These are phyloP conservation scores for Peucedramus taeniatus DNA, from an alignment of 2,113 vertebrate genomes.

Conservation along the genomic window DNA sequence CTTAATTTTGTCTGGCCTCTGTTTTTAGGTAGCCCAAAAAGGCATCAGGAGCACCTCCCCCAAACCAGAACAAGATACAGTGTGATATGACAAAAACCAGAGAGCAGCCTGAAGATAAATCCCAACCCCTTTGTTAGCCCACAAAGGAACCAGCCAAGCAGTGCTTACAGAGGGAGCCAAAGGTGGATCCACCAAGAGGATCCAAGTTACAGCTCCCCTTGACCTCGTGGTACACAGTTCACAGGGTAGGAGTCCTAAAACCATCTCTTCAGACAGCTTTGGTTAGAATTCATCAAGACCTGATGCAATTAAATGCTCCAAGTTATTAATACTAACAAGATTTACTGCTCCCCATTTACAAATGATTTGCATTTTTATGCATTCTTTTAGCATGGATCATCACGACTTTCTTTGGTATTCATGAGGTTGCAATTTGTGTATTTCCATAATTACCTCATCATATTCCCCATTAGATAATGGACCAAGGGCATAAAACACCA, in stretches of 20 bases:
- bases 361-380: conserved; percentile 48
- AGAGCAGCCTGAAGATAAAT: neutral
- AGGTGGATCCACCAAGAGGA: neutral
- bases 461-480: conserved; percentile 29
- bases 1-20: neutral
- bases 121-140: accelerated
- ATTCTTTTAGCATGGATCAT: conserved; percentile 28
- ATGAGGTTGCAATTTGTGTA: conserved; percentile 46
- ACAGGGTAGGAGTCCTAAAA: neutral
- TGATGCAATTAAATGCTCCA: conserved; percentile 17
- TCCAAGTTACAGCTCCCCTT: neutral
- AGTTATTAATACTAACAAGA: conserved; percentile 49
- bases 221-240: neutral
- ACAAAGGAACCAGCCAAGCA: neutral
- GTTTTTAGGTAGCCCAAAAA: neutral
- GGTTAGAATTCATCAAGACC: neutral
- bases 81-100: neutral
- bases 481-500: conserved; percentile 6
- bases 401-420: conserved; percentile 44
- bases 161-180: neutral
- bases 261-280: neutral
- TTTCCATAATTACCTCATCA: conserved; percentile 56
- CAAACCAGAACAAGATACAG: neutral
- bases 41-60: neutral
- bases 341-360: conserved; percentile 44